Evolutionary conservation across 2,888 invertebrate species (phyloP).

Genomic region (Lobophora halterata): DNA sequence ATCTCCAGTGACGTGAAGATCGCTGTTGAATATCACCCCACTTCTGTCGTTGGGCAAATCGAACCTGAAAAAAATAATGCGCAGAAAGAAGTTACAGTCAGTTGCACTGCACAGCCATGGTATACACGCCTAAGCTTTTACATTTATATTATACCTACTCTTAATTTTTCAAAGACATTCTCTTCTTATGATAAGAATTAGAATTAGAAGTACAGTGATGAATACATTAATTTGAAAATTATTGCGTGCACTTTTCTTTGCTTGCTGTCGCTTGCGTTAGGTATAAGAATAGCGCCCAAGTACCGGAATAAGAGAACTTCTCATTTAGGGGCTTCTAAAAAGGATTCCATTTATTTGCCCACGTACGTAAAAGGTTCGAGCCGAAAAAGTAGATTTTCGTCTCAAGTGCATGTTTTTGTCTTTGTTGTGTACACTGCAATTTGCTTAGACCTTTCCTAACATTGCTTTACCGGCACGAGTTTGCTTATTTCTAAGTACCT

Average conservation of each 20-base stretch:
- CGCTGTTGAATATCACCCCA: constrained; percentile 55
- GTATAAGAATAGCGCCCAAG: too few species aligned
- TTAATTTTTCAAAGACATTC: too few species aligned
- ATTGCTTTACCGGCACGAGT: constrained; percentile 21
- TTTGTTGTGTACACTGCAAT: constrained; percentile 30
- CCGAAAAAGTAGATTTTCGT: constrained; percentile 30
- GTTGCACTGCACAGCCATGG: too few species aligned
- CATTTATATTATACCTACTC: too few species aligned
- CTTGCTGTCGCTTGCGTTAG: too few species aligned
- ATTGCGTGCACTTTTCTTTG: too few species aligned
- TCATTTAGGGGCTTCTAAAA: constrained; percentile 21
- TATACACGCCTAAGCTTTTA: too few species aligned
- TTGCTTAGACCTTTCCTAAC: constrained; percentile 26
- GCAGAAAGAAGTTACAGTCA: too few species aligned
- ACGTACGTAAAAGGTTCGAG: constrained; percentile 27
- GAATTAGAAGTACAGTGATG: too few species aligned
- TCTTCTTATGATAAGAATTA: too few species aligned
- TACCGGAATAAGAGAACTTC: constrained; percentile 18
- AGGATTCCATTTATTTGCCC: constrained; percentile 29
- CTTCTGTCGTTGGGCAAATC: constrained; percentile 52
- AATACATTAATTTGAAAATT: too few species aligned
- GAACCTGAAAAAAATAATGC: constrained; percentile 53
- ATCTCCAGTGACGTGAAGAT: constrained; percentile 64
- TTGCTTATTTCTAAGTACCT: constrained; percentile 10
- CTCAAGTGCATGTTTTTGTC: constrained; percentile 31